Evolutionary conservation across 2,888 invertebrate species (phyloP).

Genomic region (Amitus sp.): DNA sequence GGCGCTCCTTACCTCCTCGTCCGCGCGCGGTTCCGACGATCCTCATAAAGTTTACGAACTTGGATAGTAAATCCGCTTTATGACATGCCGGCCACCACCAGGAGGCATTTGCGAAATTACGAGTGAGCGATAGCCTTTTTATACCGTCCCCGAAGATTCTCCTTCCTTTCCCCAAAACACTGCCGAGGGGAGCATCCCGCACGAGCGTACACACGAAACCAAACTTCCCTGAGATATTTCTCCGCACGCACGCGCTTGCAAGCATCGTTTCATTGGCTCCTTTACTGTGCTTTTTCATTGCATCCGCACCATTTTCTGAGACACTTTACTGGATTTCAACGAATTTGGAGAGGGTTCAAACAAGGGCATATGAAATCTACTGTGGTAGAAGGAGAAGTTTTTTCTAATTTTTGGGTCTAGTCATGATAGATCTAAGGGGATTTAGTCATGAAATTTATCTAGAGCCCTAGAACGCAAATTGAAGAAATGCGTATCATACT

Average conservation of each 20-base stretch:
- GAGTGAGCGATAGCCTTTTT: constrained; percentile 51
- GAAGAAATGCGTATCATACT: too few relatives aligned
- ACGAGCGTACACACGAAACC: not conserved
- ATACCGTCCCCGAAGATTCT: constrained; percentile 42
- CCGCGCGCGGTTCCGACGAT: constrained; percentile 46
- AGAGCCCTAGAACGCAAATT: too few relatives aligned
- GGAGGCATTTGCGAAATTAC: constrained; percentile 52
- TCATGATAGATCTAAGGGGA: not conserved
- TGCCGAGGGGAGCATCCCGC: not conserved
- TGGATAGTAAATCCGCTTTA: constrained; percentile 56
- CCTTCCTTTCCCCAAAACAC: constrained; percentile 2
- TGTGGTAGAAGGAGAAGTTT: not conserved
- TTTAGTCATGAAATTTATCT: too few relatives aligned
- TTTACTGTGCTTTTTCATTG: not conserved
- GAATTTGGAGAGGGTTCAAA: too few relatives aligned
- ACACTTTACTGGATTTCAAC: too few relatives aligned
- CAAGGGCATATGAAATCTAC: not conserved
- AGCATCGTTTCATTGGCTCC: not conserved
- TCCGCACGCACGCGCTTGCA: constrained; percentile 1
- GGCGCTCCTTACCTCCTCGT: constrained; percentile 24
- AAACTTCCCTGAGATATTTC: too few relatives aligned
- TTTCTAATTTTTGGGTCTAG: not conserved
- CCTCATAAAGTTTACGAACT: constrained; percentile 57
- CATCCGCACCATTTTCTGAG: not conserved
- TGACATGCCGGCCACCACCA: constrained; percentile 54